Evolutionary conservation across 2,888 invertebrate genomes (phyloP), one percentile per base, ranked within the genome.

Genomic region (Syrphus vitripennis): DNA sequence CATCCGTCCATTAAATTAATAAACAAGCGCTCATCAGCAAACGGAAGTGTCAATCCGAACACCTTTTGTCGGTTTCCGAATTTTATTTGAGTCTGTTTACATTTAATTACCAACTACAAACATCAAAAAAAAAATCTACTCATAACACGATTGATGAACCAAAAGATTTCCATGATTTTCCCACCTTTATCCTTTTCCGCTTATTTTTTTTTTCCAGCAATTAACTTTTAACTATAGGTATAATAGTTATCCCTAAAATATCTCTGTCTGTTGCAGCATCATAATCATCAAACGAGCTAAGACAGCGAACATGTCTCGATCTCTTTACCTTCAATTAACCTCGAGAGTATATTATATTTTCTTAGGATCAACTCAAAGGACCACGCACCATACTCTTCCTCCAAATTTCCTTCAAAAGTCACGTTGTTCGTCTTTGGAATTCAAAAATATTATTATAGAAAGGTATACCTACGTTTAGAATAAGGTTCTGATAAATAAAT

Each of bases 321-420:
- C 70, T 69, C 69, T 77, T 70, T 72, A 77, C 72, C 84, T 74
- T 77, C 77, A 84, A 84, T 86, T 82, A 77, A 72, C 72, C 72
- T 61, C 40, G 63, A 81, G 61, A 40, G 19, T 71, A 55, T 76
- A 79, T 83, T 12, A 31, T 65, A 65, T 67, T 67, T 31, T 77
- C 53, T 86, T 86, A 86, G 84, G 84, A 86, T 48, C 48, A 45
- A 40, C 69, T 70, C 55, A 77, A 81, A 86, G 84, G 84, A 86
- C 81, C 81, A 72, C 76, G 48, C 67, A 69, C 16, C 14, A 10
- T 26, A 26, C 1, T 24, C 1, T 45, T 34, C 29, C 65, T 40
- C 19, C 24, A 14, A 57, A 65, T 61, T 65, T 53, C 59, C 45
- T 63, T 31, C 31, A 80, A 81, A 45, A 86, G 84, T 86, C 84